A percentile compares a stretch with the other conserved stretches of the same genome.
phyloP scores from a whole-genome alignment of 2,797 vertebrate species.

The Hippoglossus hippoglossus region DNA sequence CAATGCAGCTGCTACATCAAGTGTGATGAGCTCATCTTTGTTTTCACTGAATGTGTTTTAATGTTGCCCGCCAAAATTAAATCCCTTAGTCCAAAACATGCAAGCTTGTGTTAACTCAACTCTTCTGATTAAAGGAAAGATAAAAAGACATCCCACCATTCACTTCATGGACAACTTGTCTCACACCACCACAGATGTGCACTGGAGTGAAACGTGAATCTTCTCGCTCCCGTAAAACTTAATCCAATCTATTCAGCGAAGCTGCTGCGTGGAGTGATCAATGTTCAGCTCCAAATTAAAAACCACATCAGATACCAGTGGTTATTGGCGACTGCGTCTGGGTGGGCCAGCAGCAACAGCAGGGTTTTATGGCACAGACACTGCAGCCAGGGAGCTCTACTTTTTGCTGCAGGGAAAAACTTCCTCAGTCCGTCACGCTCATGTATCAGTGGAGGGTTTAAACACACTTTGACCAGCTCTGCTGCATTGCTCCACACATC shows the following conservation, averaged over 20 bases:
- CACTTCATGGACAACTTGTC: slow-evolving; percentile 7
- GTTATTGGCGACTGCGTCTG: slow-evolving; percentile 46
- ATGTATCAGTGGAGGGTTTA: slow-evolving; percentile 33
- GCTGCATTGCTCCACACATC: slow-evolving; percentile 32
- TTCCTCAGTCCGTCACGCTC: slow-evolving; percentile 22
- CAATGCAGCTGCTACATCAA: slow-evolving; percentile 41
- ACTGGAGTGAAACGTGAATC: slow-evolving; percentile 15
- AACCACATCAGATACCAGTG: slow-evolving; percentile 39
- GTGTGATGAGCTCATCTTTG: neutral
- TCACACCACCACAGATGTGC: slow-evolving; percentile 6
- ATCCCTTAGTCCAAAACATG: no score
- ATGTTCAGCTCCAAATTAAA: slow-evolving; percentile 58
- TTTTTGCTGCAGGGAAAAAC: slow-evolving; percentile 51
- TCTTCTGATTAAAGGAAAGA: no score
- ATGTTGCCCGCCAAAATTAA: no score
- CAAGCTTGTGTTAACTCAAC: no score
- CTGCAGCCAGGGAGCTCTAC: slow-evolving; percentile 13
- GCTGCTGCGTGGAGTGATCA: slow-evolving; percentile 46
- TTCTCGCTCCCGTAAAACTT: slow-evolving; percentile 18
- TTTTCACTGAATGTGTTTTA: no score
- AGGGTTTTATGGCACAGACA: slow-evolving; percentile 47
- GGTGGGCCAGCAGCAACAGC: slow-evolving; percentile 35
- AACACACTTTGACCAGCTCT: slow-evolving; percentile 36
- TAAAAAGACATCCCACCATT: neutral
- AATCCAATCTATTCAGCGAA: slow-evolving; percentile 37